Base-by-base conservation (phyloP, 30 jellyfish, hydroid and myxozoan genomes). In the Turritopsis dohrnii region DNA sequence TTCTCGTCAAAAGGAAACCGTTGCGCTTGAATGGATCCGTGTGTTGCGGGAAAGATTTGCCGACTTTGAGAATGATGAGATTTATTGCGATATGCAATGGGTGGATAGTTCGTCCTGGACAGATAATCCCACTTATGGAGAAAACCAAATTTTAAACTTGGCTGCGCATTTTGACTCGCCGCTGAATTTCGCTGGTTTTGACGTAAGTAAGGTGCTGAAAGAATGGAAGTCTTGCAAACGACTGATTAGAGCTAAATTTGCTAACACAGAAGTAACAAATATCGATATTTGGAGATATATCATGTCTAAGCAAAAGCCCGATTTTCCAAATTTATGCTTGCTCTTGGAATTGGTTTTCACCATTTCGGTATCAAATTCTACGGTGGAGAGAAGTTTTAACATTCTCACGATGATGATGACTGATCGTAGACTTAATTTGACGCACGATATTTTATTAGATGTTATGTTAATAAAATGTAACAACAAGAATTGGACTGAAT, bases 291-390 rank as follows among this genome's bases (percentile, higher is more conserved):
- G n/a, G n/a, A n/a, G n/a, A n/a, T n/a, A n/a, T n/a, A n/a, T n/a
- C n/a, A n/a, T n/a, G n/a, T n/a, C n/a, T n/a, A n/a, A n/a, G n/a
- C n/a, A n/a, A n/a, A n/a, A n/a, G n/a, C n/a, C n/a, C n/a, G n/a
- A n/a, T n/a, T n/a, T n/a, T n/a, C n/a, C n/a, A n/a, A n/a, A n/a
- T n/a, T n/a, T n/a, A n/a, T n/a, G n/a, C n/a, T n/a, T n/a, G n/a
- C n/a, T n/a, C n/a, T n/a, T n/a, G n/a, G n/a, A n/a, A n/a, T n/a
- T n/a, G n/a, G n/a, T n/a, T n/a, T n/a, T n/a, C n/a, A n/a, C n/a
- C 88, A 81, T 81, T 66, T 60, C 21, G 0, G 21, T 23, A 60
- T 60, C 73, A 18, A 60, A 60, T 60, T 60, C 73, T 18, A 60
- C 73, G 19, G 73, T 60, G 73, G 73, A 60, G 21, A 60, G 73